Conservation (phyloP, 2,113 vertebrate genomes). For the Scartelaos histophorus region DNA sequence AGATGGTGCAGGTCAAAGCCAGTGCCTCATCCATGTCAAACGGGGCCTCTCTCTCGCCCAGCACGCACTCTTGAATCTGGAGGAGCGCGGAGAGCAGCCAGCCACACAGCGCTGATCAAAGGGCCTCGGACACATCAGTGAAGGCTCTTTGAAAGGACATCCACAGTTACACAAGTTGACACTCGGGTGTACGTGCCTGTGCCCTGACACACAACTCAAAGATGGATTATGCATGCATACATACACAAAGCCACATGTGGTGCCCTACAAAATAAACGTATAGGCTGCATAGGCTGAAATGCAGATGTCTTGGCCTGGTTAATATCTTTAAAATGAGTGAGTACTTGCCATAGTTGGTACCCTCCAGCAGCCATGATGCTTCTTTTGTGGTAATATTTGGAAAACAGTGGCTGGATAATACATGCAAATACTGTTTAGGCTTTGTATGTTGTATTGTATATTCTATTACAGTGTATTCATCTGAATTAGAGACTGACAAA, state of each 20-base stretch:
- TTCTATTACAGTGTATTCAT: neutral
- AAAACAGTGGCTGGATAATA: neutral
- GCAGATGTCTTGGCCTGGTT: neutral
- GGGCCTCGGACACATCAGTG: slow-evolving; percentile 57
- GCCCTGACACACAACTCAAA: slow-evolving; percentile 24
- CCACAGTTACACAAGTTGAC: slow-evolving; percentile 60
- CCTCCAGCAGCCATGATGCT: too few species aligned
- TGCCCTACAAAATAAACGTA: slow-evolving; percentile 28
- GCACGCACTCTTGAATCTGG: slow-evolving; percentile 42
- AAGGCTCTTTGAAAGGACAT: slow-evolving; percentile 67
- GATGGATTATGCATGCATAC: slow-evolving; percentile 21
- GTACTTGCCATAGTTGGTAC: too few species aligned
- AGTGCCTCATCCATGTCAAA: slow-evolving; percentile 42
- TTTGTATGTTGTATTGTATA: neutral
- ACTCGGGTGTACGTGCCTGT: slow-evolving; percentile 33
- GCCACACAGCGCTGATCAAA: slow-evolving; percentile 62
- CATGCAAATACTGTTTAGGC: neutral
- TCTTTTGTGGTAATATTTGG: too few species aligned
- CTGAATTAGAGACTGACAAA: neutral
- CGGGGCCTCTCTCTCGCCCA: slow-evolving; percentile 27
- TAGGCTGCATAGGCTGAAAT: neutral
- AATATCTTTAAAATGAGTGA: neutral
- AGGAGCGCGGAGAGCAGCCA: slow-evolving; percentile 41
- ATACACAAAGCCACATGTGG: neutral
- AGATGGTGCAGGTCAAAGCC: slow-evolving; percentile 32